Conservation (phyloP, 2,888 invertebrate species). For the Oasisia sp. region DNA sequence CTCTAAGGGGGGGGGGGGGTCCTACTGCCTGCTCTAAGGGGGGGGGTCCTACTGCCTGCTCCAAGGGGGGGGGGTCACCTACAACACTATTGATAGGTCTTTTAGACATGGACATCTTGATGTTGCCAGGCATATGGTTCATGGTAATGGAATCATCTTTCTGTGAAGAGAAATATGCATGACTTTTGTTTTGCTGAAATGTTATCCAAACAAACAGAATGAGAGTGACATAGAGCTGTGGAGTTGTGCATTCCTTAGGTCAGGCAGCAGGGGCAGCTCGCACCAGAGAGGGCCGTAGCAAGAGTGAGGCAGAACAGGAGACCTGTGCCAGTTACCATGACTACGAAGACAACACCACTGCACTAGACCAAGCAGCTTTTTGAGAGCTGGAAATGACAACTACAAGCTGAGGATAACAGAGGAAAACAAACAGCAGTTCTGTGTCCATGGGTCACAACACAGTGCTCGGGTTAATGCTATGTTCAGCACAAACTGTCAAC, state of each 20-base stretch:
- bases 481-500: background rate
- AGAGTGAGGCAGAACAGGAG: background rate
- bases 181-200: background rate
- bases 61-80: background rate
- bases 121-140: background rate
- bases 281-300: background rate
- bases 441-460: background rate
- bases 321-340: constrained; percentile 8
- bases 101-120: background rate
- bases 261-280: background rate
- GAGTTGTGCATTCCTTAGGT: background rate
- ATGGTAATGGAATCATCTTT: background rate
- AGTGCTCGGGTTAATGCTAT: background rate
- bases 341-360: background rate
- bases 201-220: background rate
- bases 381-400: background rate
- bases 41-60: background rate
- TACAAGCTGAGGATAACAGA: background rate
- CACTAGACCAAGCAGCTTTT: background rate
- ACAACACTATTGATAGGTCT: background rate
- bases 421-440: background rate
- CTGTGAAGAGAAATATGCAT: background rate
- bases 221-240: background rate
- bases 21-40: too few relatives aligned
- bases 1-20: too few relatives aligned